phyloP scores from a whole-genome alignment of 2,113 vertebrate genomes.

The Propithecus coquereli region DNA sequence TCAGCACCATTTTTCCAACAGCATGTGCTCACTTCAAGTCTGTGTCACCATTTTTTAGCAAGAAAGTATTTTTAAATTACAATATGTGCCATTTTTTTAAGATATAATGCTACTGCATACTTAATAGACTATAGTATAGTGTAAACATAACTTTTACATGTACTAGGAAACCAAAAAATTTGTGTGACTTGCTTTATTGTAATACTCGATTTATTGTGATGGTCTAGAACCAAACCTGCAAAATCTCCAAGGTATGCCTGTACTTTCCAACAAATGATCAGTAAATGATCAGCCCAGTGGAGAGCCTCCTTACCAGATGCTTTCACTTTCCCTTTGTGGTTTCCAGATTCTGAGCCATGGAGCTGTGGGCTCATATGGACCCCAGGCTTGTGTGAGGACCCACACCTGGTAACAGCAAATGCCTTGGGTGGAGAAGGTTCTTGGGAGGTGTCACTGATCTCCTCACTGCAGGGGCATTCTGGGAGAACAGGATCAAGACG shows the following conservation, averaged over 20 bases:
- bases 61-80: not conserved
- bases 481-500: conserved; percentile 48
- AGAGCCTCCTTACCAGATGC: conserved; percentile 76
- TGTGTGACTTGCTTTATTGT: not conserved
- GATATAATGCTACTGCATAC: not conserved
- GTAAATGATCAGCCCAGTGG: not conserved
- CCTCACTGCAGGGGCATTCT: conserved; percentile 88
- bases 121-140: not conserved
- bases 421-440: conserved; percentile 82
- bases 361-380: conserved; percentile 84
- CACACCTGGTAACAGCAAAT: conserved; percentile 80
- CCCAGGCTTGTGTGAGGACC: conserved; percentile 82
- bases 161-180: not conserved
- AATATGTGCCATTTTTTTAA: not conserved
- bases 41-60: not conserved
- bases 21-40: not conserved
- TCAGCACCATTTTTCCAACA: not conserved
- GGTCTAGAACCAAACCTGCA: not conserved
- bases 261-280: not conserved
- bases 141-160: not conserved
- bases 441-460: conserved; percentile 83
- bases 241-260: not conserved
- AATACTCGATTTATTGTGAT: not conserved
- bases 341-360: conserved; percentile 85
- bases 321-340: conserved; percentile 86